Evolutionary conservation across 2,888 invertebrate species (phyloP), one percentile per base, ranked within the genome.

Genomic region (Andrena camellia): DNA sequence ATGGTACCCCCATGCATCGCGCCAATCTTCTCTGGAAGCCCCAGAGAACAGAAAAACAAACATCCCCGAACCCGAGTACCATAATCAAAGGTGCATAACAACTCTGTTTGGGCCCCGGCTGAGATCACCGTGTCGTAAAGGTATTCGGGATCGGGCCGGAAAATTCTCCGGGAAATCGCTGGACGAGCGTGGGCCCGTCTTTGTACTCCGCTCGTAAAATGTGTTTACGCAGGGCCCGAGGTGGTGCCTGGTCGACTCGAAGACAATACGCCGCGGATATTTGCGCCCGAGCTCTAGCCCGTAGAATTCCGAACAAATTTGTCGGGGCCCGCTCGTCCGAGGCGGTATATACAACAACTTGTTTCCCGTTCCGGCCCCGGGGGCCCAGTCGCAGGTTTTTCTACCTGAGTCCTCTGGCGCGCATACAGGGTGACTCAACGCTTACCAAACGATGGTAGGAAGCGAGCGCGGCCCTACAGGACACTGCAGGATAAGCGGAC

Each of bases 401-500:
- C 85, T 88, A 88, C 88, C 88, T 88, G 87, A 78, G 67, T 31
- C 50, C 23, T 13, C 26, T n/a, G 54, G 35, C 8, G 48, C 50
- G 42, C 29, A 60, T 69, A 76, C 86, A 72, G 83, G 86, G 86
- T 88, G 87, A 81, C 78, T 83, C 84, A 84, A 84, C 72, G 72
- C 29, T 68, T 31, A 70, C 63, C 59, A 76, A 54, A 78, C 63
- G 70, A 42, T 33, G 35, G 42, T 48, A 79, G 82, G 81, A 71
- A 76, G 69, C 73, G 54, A 20, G n/a, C 35, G 57, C 78, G 79
- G 85, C 88, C 87, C 89, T 90, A 85, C 86, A 89, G 91, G 90
- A 91, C 88, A 88, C 81, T 66, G 80, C 83, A 84, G 89, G 88
- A 88, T 87, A 85, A 82, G 85, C 84, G 88, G 90, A 90, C 90